phyloP scores from a whole-genome alignment of 1,140 invertebrate species.

The Spodoptera frugiperda region DNA sequence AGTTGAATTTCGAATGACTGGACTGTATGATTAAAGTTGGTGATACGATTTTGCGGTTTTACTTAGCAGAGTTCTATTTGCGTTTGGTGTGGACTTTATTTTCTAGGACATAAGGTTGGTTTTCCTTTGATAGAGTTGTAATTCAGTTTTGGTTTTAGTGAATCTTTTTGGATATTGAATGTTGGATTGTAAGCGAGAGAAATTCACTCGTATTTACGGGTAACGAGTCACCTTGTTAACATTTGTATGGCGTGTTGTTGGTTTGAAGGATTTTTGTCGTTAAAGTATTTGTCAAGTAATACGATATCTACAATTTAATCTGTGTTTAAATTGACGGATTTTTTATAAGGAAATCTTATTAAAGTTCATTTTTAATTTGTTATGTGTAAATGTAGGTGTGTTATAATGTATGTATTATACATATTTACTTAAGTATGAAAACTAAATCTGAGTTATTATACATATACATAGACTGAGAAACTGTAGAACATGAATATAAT shows the following conservation, averaged over 20 bases:
- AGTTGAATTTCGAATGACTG: neutral
- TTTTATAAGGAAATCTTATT: no score
- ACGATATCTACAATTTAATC: neutral
- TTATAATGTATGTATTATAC: no score
- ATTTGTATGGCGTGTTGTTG: conserved; percentile 36
- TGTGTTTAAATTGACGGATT: no score
- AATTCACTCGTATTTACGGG: conserved; percentile 42
- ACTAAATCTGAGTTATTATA: no score
- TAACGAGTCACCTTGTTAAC: conserved; percentile 48
- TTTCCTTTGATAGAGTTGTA: conserved; percentile 5
- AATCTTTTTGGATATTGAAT: conserved; percentile 49
- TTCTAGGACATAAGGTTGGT: neutral
- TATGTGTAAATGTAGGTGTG: no score
- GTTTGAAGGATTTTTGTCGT: conserved; percentile 8
- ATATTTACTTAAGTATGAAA: no score
- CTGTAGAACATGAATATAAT: no score
- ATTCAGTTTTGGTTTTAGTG: neutral
- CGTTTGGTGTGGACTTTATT: neutral
- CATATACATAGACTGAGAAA: no score
- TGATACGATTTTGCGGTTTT: conserved; percentile 38
- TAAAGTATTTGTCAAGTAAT: neutral
- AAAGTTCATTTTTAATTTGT: no score
- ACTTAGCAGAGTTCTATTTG: conserved; percentile 17
- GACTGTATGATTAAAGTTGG: conserved; percentile 4
- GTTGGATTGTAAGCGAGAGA: conserved; percentile 38